Conservation (phyloP, 1,140 invertebrate genomes). For the Temnothorax longispinosus region DNA sequence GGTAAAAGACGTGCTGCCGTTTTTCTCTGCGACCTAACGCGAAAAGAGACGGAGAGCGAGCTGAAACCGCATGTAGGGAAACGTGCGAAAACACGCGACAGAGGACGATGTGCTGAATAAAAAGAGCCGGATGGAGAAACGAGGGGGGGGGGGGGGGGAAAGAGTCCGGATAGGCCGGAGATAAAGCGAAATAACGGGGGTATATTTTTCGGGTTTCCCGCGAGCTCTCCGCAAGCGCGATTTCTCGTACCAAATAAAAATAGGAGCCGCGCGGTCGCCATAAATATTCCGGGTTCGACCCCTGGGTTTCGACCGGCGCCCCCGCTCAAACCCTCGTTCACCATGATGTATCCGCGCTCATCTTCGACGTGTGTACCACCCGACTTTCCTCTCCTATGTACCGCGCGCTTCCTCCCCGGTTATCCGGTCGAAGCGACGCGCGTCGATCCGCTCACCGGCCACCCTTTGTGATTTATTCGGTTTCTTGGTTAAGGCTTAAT, state of each 20-base stretch:
- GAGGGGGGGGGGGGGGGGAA: background rate
- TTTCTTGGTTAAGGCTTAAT: conserved; percentile 51
- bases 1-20: conserved; percentile 27
- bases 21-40: background rate
- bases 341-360: conserved; percentile 63
- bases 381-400: conserved; percentile 15
- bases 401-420: conserved; percentile 29
- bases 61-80: background rate
- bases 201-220: conserved; percentile 60
- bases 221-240: conserved; percentile 55
- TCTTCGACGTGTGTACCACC: conserved; percentile 55
- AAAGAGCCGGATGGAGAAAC: conserved; percentile 10
- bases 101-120: conserved; percentile 38
- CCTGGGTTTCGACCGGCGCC: conserved; percentile 32
- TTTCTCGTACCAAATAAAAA: conserved; percentile 74
- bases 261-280: conserved; percentile 65
- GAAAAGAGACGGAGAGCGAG: background rate
- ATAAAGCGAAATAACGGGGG: conserved; percentile 58
- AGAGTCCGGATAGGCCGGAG: conserved; percentile 23
- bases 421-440: conserved; percentile 33
- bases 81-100: conserved; percentile 39
- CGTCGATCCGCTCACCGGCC: conserved; percentile 43
- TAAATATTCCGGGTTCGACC: conserved; percentile 72
- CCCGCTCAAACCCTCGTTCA: conserved; percentile 50
- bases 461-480: conserved; percentile 57